Percentiles rank a stretch among this genome's conserved stretches.
phyloP scores from a whole-genome alignment of 2,113 vertebrate genomes.

The Pao palembangensis region DNA sequence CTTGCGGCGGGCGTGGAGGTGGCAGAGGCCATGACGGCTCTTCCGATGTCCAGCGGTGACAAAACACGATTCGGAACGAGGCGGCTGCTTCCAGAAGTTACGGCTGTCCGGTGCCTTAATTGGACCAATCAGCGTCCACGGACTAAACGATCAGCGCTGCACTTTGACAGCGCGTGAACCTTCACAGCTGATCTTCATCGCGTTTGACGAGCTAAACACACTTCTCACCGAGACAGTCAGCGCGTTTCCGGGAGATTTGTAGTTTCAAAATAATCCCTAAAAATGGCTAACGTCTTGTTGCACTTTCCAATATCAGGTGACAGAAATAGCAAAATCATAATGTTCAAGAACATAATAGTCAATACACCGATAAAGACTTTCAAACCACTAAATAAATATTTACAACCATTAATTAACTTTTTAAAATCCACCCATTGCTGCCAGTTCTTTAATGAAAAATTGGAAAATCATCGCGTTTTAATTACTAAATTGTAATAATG shows the following conservation, averaged over 20 bases:
- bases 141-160: background rate
- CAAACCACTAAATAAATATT: too few relatives aligned
- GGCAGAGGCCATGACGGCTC: slow-evolving; percentile 35
- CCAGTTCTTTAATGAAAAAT: too few relatives aligned
- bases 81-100: background rate
- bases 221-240: background rate
- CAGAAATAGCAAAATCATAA: too few relatives aligned
- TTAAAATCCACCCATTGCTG: too few relatives aligned
- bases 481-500: too few relatives aligned
- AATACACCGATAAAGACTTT: too few relatives aligned
- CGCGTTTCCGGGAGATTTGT: background rate
- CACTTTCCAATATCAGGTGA: background rate
- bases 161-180: background rate
- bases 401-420: too few relatives aligned
- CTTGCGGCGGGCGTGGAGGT: slow-evolving; percentile 58
- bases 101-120: background rate
- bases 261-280: slow-evolving; percentile 13
- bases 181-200: slow-evolving; percentile 36
- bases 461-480: too few relatives aligned
- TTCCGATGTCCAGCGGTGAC: background rate
- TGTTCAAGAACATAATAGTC: too few relatives aligned
- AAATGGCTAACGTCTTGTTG: background rate
- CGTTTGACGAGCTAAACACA: slow-evolving; percentile 1
- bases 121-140: background rate
- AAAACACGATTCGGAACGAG: background rate